Evolutionary conservation across 2,797 vertebrate genomes (phyloP), one percentile per base, ranked within the genome.

Genomic region (Chrosomus eos): DNA sequence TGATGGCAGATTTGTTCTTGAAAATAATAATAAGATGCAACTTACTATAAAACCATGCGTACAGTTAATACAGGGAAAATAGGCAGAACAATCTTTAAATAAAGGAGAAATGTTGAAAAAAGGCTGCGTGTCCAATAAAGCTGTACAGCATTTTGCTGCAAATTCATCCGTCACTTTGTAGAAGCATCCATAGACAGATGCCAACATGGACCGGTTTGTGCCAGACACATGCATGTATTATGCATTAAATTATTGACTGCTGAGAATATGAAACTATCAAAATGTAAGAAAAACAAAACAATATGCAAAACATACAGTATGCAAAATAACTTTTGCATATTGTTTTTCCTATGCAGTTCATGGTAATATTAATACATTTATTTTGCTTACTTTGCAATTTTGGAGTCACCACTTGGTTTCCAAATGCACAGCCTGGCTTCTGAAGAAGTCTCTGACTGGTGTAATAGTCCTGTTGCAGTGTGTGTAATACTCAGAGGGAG

Each of bases 401-500:
- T 16, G 7, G 45, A n/a, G 45, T 53, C 19, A 1, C 18, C 10
- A 23, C 3, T 53, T 60, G 13, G n/a, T 60, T 8, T 40, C 1
- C 4, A 40, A 64, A 40, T 60, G 14, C 18, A 38, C 21, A 9
- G 11, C 38, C 33, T 58, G 13, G 6, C 23, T 40, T 58, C 19
- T 26, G 14, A 60, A 60, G 33, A 13, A 81, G 36, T 36, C 16
- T 19, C 0, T 71, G 66, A 68, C 14, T 11, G 26, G 26, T 8
- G 13, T 33, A 19, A n/a, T 21, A 60, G 43, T 67, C 36, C 64
- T 48, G 31, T 67, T 83, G 72, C 67, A 85, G 26, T 88, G 80
- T 58, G 71, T 68, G 36, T 85, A 80, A 78, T 72, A 75, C 76
- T 51, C 88, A 86, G 28, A 19, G 53, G 86, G 75, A 75, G 88